Conservation (phyloP, 2,797 vertebrate species). For the Lophotriccus pileatus region DNA sequence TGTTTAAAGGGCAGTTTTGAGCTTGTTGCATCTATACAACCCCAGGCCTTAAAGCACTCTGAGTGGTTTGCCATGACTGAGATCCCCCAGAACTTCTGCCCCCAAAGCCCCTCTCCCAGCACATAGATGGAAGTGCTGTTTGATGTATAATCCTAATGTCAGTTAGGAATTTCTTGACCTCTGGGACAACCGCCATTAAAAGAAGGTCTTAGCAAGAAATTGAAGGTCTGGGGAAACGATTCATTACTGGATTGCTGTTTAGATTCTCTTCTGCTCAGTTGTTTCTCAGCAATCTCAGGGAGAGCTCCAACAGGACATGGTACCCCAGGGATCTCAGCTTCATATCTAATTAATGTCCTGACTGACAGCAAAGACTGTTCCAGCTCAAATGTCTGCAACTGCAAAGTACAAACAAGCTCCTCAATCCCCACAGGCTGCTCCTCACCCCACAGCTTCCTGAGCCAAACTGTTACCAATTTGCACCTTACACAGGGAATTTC, state of each 20-base stretch:
- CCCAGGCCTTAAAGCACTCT: background rate
- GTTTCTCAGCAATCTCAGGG: background rate
- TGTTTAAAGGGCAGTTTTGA: background rate
- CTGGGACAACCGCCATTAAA: background rate
- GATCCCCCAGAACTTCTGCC: background rate
- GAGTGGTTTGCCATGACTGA: background rate
- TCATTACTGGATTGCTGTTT: background rate
- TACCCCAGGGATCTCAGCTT: background rate
- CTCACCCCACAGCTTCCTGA: background rate
- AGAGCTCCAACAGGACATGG: background rate
- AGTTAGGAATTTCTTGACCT: conserved; percentile 17
- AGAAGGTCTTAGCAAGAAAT: background rate
- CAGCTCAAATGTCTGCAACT: background rate
- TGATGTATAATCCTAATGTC: background rate
- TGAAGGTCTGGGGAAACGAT: background rate
- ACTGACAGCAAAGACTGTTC: background rate
- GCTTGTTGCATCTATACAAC: background rate
- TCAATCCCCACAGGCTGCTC: background rate
- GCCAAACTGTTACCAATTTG: background rate
- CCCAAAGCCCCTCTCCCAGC: background rate
- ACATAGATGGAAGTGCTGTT: background rate
- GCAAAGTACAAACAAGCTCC: background rate
- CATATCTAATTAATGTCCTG: background rate
- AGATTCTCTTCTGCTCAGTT: background rate
- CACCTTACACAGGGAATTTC: background rate